phyloP scores from a whole-genome alignment of 2,113 vertebrate species.

The Tichodroma muraria region DNA sequence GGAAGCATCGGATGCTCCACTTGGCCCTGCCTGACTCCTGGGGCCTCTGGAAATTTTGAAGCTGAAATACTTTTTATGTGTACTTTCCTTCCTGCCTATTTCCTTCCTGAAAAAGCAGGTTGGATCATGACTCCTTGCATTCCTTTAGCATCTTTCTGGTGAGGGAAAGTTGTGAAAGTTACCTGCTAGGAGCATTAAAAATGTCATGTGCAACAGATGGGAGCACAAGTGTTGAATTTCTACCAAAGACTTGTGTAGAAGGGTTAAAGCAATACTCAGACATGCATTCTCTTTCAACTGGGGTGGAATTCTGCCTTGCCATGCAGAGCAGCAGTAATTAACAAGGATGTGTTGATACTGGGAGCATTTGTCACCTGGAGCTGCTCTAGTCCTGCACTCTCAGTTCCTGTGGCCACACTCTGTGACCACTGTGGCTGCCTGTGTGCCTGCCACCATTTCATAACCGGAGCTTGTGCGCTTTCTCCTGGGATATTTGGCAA shows the following conservation, averaged over 20 bases:
- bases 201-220: background rate
- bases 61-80: background rate
- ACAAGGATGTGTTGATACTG: background rate
- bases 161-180: background rate
- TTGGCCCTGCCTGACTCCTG: background rate
- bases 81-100: background rate
- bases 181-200: background rate
- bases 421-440: background rate
- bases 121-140: background rate
- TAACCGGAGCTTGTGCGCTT: background rate
- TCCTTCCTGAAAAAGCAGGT: background rate
- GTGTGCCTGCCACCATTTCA: background rate
- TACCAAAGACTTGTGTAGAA: background rate
- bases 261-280: background rate
- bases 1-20: background rate
- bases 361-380: background rate
- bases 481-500: background rate
- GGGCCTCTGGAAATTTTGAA: background rate
- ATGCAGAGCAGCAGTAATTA: background rate
- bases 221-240: background rate
- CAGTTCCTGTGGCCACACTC: background rate
- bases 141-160: background rate
- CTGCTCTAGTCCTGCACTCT: background rate
- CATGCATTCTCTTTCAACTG: background rate
- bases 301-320: background rate